Evolutionary conservation across 2,113 vertebrate species (phyloP).

Genomic region (Heterotilapia buettikoferi): DNA sequence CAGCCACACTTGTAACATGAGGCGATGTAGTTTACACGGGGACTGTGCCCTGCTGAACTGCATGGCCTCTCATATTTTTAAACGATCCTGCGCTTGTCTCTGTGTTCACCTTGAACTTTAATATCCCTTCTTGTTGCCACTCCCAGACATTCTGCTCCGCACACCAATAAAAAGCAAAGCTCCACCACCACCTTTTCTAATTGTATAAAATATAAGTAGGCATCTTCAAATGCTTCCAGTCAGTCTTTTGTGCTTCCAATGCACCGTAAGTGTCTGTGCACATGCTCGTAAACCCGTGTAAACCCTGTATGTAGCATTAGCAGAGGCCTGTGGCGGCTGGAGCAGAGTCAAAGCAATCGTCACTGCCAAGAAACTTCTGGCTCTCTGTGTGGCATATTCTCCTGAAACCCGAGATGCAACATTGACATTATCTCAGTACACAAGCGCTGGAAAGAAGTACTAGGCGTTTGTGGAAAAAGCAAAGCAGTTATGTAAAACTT

Average conservation of each 20-base stretch:
- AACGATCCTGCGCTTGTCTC: background rate
- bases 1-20: background rate
- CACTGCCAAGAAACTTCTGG: slow-evolving; percentile 23
- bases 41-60: background rate
- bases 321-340: background rate
- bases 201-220: background rate
- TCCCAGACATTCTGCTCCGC: background rate
- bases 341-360: background rate
- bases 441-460: background rate
- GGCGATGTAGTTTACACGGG: background rate
- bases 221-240: background rate
- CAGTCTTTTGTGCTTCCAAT: background rate
- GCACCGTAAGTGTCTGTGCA: background rate
- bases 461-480: background rate
- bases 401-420: slow-evolving; percentile 38
- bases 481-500: background rate
- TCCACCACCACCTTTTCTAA: background rate
- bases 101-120: slow-evolving; percentile 29
- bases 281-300: background rate
- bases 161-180: background rate
- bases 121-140: background rate
- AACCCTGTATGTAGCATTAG: background rate
- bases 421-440: slow-evolving; percentile 29
- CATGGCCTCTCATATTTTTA: background rate
- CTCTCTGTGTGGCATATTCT: background rate